Evolutionary conservation across 2,797 vertebrate genomes (phyloP), one percentile per base, ranked within the genome.

Genomic region (Anableps anableps): DNA sequence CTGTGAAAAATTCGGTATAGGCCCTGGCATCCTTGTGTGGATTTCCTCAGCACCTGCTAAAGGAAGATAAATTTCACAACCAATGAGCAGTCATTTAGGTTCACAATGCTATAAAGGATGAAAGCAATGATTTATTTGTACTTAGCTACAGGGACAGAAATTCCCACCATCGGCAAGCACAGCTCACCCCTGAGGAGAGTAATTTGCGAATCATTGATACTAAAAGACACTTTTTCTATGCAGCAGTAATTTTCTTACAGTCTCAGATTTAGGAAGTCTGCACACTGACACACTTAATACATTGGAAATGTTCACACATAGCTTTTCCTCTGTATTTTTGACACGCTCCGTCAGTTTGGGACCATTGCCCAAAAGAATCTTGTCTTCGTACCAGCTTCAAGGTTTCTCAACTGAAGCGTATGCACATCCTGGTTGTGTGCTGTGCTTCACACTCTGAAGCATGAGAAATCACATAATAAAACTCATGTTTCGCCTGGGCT

Each of bases 21-120:
- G 80, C 85, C 76, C 74, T 77, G 82, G 79, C 80, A 77, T 83
- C 78, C 90, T 78, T 53, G 48, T 66, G 88, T 50, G 76, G 84
- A 90, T 88, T 91, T 76, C 82, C 66, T 79, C 75, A 43, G 82
- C 91, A 87, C 86, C 92, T 94, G 93, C 90, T 85, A 81, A 85
- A 88, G 86, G 71, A 78, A 92, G 93, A 94, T 94, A 92, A 86
- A 91, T 88, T 87, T 88, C 83, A 79, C 77, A 84, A 85, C 86
- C 85, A 89, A 88, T 80, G 81, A 88, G 78, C 80, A 85, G 85
- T 82, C 88, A 82, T 86, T 88, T 84, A 84, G 86, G 64, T 83
- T 91, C 88, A 86, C 88, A 90, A 80, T 80, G 80, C 82, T 88
- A 58, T 71, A 85, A 79, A 86, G 89, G 86, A 92, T 90, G 85